These are phyloP conservation scores for Nasonia oneida DNA, from an alignment of 2,888 invertebrate genomes.

Conservation along the genomic window DNA sequence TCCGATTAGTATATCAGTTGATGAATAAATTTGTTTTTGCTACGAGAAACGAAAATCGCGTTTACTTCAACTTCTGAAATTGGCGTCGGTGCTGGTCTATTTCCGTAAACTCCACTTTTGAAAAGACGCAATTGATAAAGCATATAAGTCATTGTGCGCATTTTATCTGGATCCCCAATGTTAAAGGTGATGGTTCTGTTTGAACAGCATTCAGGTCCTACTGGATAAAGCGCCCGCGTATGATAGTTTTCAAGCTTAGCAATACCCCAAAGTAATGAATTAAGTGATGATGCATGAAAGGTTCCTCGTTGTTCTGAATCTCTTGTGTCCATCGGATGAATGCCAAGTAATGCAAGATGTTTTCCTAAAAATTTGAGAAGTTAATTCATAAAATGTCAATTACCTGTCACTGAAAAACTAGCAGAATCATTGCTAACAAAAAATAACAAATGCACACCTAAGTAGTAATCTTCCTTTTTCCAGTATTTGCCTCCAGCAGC, in stretches of 20 bases:
- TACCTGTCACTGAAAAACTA: not conserved
- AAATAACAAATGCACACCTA: constrained; percentile 77
- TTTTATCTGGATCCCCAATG: constrained; percentile 80
- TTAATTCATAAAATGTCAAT: not conserved
- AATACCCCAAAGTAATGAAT: constrained; percentile 74
- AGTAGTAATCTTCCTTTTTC: constrained; percentile 82
- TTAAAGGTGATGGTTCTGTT: constrained; percentile 80
- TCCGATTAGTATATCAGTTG: not conserved
- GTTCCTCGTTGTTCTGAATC: constrained; percentile 80
- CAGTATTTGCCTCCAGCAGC: constrained; percentile 79
- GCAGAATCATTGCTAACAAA: not conserved
- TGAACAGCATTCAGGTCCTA: constrained; percentile 80
- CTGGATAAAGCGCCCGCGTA: constrained; percentile 80
- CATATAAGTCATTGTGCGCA: constrained; percentile 81
- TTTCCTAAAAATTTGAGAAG: constrained; percentile 77
- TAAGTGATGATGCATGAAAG: constrained; percentile 80
- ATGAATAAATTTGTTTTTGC: not conserved
- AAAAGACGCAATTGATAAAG: constrained; percentile 81
- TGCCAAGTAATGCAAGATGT: constrained; percentile 79
- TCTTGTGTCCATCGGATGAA: constrained; percentile 80
- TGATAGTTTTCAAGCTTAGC: constrained; percentile 79
- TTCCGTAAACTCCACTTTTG: constrained; percentile 78
- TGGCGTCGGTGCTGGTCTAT: constrained; percentile 75
- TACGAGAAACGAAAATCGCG: constrained; percentile 41
- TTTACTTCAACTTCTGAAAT: constrained; percentile 78